These are phyloP conservation scores for Habrosyne pyritoides DNA, from an alignment of 2,888 invertebrate species.

Conservation along the genomic window DNA sequence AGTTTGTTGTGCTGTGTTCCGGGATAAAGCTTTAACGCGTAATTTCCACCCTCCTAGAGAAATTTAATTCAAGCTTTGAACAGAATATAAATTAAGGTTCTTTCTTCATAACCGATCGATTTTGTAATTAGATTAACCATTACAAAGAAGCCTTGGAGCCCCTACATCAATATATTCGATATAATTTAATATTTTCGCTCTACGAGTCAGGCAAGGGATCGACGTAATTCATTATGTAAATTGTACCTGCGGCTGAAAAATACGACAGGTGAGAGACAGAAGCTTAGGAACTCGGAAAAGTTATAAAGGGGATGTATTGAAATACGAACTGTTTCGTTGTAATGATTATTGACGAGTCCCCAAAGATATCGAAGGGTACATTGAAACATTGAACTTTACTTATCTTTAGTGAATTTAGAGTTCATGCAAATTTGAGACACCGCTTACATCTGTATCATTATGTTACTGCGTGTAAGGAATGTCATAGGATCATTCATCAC, in stretches of 20 bases:
- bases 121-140: conserved; percentile 25
- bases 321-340: conserved; percentile 12
- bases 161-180: neutral
- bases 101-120: conserved; percentile 30
- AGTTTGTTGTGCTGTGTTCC: conserved; percentile 39
- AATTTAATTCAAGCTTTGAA: conserved; percentile 29
- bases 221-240: conserved; percentile 47
- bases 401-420: neutral
- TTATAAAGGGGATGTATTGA: neutral
- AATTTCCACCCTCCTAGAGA: conserved; percentile 46
- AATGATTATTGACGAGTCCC: conserved; percentile 13
- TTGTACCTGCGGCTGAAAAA: conserved; percentile 35
- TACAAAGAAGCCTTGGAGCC: conserved; percentile 8
- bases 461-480: no score
- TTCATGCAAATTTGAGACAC: neutral
- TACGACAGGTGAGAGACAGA: conserved; percentile 27
- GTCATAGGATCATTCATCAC: no score
- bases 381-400: neutral
- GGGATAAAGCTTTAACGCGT: conserved; percentile 44
- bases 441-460: no score
- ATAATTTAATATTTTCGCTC: conserved; percentile 5
- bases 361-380: neutral
- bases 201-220: conserved; percentile 29
- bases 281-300: conserved; percentile 9
- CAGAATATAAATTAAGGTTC: conserved; percentile 27